A percentile compares a stretch with the other conserved stretches of the same genome.
phyloP scores from a whole-genome alignment of 2,888 invertebrate species.

The Drosophila setosimentum region DNA sequence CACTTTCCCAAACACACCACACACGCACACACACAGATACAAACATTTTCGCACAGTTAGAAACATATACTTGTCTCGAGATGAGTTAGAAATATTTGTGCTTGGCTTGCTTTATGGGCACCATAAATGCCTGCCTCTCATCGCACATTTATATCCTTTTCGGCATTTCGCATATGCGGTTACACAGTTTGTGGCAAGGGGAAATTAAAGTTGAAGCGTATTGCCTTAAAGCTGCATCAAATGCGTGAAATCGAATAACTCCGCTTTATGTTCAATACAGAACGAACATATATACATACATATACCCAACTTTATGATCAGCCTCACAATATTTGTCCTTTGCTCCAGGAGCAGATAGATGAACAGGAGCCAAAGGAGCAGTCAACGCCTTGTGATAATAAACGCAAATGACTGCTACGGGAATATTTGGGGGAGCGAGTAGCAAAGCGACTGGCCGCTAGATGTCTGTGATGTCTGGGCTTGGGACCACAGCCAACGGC shows the following conservation, averaged over 20 bases:
- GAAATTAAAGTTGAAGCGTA: conserved; percentile 57
- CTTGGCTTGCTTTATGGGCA: conserved; percentile 77
- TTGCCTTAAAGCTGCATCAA: conserved; percentile 62
- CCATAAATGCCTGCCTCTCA: conserved; percentile 77
- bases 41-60: not conserved
- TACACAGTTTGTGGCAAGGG: conserved; percentile 58
- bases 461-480: conserved; percentile 22
- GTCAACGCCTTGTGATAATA: conserved; percentile 70
- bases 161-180: conserved; percentile 65
- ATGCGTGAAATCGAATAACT: conserved; percentile 66
- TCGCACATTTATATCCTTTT: conserved; percentile 75
- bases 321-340: conserved; percentile 11
- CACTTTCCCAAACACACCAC: conserved; percentile 7
- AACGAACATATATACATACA: conserved; percentile 22
- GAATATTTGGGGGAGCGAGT: conserved; percentile 66
- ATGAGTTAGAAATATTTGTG: conserved; percentile 75
- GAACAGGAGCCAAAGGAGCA: conserved; percentile 15
- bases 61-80: conserved; percentile 50
- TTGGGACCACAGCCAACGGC: conserved; percentile 30
- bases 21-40: conserved; percentile 16
- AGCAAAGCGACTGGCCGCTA: conserved; percentile 51
- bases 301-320: conserved; percentile 36
- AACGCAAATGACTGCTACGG: conserved; percentile 78
- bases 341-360: not conserved
- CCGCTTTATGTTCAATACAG: conserved; percentile 62